Conservation (phyloP, 2,888 invertebrate genomes). For the Caenorhabditis wallacei region DNA sequence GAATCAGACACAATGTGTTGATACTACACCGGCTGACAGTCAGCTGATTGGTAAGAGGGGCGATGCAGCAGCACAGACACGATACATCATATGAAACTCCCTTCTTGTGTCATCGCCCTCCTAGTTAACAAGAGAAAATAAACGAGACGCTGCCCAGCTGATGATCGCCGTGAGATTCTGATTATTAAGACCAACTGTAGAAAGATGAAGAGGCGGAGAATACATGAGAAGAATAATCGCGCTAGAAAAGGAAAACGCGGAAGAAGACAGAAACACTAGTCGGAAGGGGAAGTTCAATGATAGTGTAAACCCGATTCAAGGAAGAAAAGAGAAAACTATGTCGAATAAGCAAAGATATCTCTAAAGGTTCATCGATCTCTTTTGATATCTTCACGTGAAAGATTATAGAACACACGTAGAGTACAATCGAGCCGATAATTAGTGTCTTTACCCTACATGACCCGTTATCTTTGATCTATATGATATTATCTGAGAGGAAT, state of each 20-base stretch:
- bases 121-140: slow-evolving; percentile 30
- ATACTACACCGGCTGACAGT: slow-evolving; percentile 63
- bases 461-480: slow-evolving; percentile 41
- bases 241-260: slow-evolving; percentile 19
- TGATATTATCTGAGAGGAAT: slow-evolving; percentile 43
- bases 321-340: slow-evolving; percentile 13
- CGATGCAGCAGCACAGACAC: slow-evolving; percentile 43
- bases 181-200: slow-evolving; percentile 13
- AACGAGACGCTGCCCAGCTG: slow-evolving; percentile 47
- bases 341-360: not conserved
- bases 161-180: slow-evolving; percentile 54
- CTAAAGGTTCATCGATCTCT: slow-evolving; percentile 12
- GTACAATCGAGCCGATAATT: slow-evolving; percentile 16
- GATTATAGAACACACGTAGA: not conserved
- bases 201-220: not conserved
- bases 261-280: slow-evolving; percentile 36
- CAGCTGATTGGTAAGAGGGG: slow-evolving; percentile 60
- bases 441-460: slow-evolving; percentile 1
- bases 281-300: slow-evolving; percentile 17
- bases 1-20: slow-evolving; percentile 60
- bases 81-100: slow-evolving; percentile 56
- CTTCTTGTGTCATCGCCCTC: slow-evolving; percentile 29
- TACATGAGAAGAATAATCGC: slow-evolving; percentile 11
- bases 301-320: slow-evolving; percentile 16
- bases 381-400: not conserved